A percentile compares a stretch with the other conserved stretches of the same genome.
These are phyloP conservation scores for Pseudochromis fuscus DNA, from an alignment of 2,797 vertebrate species.

Conservation along the genomic window DNA sequence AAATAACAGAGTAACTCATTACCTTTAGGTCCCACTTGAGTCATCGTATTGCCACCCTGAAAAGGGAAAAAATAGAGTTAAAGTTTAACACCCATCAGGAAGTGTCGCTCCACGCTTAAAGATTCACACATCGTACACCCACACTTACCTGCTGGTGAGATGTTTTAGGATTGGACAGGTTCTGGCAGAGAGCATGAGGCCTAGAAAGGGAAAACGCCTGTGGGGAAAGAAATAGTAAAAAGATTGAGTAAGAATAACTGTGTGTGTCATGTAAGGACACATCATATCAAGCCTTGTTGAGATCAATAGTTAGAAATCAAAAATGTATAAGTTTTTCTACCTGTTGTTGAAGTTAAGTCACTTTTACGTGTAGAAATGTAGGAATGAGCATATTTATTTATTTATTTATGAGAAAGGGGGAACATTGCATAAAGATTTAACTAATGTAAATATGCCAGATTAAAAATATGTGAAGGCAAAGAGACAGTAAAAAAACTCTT, in stretches of 20 bases:
- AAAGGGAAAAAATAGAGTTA: conserved; percentile 18
- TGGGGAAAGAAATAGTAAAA: neutral
- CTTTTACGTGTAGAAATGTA: neutral
- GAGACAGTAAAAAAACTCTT: too few relatives aligned
- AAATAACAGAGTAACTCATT: conserved; percentile 2
- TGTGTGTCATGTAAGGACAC: conserved; percentile 7
- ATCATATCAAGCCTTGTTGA: conserved; percentile 2
- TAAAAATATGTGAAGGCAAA: too few relatives aligned
- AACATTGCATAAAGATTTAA: too few relatives aligned
- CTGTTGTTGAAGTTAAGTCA: too few relatives aligned
- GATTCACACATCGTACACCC: fast-evolving
- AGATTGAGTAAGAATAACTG: neutral
- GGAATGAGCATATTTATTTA: too few relatives aligned
- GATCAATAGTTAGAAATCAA: too few relatives aligned
- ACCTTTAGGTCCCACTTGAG: conserved; percentile 53
- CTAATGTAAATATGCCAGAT: too few relatives aligned
- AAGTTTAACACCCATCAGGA: neutral
- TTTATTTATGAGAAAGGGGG: too few relatives aligned
- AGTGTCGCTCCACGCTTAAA: neutral
- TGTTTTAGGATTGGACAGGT: conserved; percentile 25
- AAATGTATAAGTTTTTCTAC: too few relatives aligned
- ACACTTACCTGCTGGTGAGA: conserved; percentile 35
- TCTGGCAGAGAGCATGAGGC: conserved; percentile 22
- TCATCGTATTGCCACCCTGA: conserved; percentile 40
- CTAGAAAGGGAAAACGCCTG: conserved; percentile 36